These are phyloP conservation scores for Porites lutea DNA, from an alignment of 64 coral and sea anemone genomes.

Conservation along the genomic window DNA sequence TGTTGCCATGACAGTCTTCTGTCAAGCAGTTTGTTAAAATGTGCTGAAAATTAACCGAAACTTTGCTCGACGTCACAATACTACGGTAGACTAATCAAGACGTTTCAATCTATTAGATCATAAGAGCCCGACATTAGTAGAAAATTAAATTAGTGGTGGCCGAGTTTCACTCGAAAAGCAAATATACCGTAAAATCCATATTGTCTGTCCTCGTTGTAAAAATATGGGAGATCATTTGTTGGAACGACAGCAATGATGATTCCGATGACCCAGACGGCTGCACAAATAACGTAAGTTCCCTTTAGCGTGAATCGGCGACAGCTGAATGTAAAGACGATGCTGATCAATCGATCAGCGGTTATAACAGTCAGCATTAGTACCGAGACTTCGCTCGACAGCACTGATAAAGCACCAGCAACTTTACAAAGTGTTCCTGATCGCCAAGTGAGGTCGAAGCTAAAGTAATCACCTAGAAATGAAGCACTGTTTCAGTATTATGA, in stretches of 20 bases:
- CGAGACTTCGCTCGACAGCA: conserved; percentile 28
- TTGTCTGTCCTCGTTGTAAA: conserved; percentile 19
- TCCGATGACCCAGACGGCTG: conserved; percentile 27
- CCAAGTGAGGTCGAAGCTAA: conserved; percentile 13
- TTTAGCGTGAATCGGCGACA: not conserved
- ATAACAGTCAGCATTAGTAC: conserved; percentile 27
- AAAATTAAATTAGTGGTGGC: too few species aligned
- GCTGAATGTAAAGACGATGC: conserved; percentile 5
- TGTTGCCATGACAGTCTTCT: too few species aligned
- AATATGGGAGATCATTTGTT: not conserved
- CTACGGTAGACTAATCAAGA: too few species aligned
- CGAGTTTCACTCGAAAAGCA: too few species aligned
- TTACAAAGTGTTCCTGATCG: conserved; percentile 2
- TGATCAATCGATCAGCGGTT: conserved; percentile 24
- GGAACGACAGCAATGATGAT: not conserved
- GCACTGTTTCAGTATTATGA: not conserved
- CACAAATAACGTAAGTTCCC: conserved; percentile 15
- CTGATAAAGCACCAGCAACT: conserved; percentile 8
- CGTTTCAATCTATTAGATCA: too few species aligned
- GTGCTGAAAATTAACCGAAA: too few species aligned
- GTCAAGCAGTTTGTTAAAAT: too few species aligned
- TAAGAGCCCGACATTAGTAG: too few species aligned
- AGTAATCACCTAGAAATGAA: not conserved
- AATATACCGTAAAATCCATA: conserved; percentile 26
- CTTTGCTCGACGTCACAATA: too few species aligned